Percentiles rank a stretch among this genome's conserved stretches.
These are phyloP conservation scores for Heterotis niloticus DNA, from an alignment of 2,113 vertebrate genomes.

Conservation along the genomic window DNA sequence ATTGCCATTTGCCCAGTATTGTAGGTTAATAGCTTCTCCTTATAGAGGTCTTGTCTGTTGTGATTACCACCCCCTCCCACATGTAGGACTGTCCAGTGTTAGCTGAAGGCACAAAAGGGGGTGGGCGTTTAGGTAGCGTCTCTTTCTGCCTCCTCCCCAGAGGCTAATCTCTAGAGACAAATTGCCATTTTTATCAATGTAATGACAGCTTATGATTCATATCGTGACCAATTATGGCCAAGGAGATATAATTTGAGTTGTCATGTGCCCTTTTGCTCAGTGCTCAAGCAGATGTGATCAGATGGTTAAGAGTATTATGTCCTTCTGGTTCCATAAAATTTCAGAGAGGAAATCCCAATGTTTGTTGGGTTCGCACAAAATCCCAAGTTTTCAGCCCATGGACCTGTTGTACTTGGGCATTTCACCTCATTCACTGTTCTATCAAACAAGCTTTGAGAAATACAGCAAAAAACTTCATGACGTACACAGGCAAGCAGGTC, in stretches of 20 bases:
- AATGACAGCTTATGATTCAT: neutral
- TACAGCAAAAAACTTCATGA: conserved; percentile 60
- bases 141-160: neutral
- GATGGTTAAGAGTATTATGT: neutral
- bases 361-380: conserved; percentile 21
- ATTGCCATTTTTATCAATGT: conserved; percentile 2
- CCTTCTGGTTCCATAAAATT: conserved; percentile 22
- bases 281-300: neutral
- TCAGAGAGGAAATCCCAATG: neutral
- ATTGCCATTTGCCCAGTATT: conserved; percentile 42
- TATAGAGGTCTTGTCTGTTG: conserved; percentile 23
- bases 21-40: conserved; percentile 37
- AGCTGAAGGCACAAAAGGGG: neutral
- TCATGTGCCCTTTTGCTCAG: neutral
- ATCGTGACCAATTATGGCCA: neutral
- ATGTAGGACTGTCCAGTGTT: neutral
- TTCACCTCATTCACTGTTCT: conserved; percentile 39
- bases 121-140: no score
- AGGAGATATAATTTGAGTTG: neutral
- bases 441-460: conserved; percentile 66
- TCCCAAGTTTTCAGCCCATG: conserved; percentile 32
- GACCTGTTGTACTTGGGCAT: conserved; percentile 35
- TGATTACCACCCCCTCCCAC: neutral
- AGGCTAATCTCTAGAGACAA: neutral
- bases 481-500: conserved; percentile 51